phyloP scores from a whole-genome alignment of 2,113 vertebrate genomes.

The Aplodontia rufa region DNA sequence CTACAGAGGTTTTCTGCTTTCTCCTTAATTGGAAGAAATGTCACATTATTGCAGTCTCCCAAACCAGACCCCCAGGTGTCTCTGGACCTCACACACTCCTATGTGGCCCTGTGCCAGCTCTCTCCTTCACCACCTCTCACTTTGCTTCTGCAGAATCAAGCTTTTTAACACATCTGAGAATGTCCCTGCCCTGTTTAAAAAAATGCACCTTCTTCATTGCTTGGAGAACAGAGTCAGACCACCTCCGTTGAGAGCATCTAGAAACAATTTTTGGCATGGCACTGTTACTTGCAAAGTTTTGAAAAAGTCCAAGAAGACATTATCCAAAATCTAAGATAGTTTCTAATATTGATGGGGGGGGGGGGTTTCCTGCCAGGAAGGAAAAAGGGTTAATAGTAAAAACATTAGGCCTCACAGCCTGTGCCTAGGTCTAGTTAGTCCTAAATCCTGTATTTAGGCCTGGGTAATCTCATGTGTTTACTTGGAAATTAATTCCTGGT shows the following conservation, averaged over 20 bases:
- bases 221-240: neutral
- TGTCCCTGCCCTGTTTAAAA: neutral
- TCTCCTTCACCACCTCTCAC: no score
- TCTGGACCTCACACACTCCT: no score
- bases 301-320: neutral
- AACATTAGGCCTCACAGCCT: neutral
- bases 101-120: no score
- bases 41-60: neutral
- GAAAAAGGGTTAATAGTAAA: neutral
- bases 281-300: neutral
- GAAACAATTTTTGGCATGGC: neutral
- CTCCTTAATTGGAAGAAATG: neutral
- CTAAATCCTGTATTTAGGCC: no score
- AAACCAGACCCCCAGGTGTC: no score
- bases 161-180: neutral
- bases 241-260: neutral
- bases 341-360: neutral
- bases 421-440: neutral
- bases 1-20: neutral
- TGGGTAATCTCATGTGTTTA: neutral
- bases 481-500: neutral
- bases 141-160: neutral
- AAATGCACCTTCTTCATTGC: neutral
- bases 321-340: neutral
- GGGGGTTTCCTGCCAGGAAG: neutral